phyloP scores from a whole-genome alignment of 2,113 vertebrate genomes.

The Pluvialis apricaria region DNA sequence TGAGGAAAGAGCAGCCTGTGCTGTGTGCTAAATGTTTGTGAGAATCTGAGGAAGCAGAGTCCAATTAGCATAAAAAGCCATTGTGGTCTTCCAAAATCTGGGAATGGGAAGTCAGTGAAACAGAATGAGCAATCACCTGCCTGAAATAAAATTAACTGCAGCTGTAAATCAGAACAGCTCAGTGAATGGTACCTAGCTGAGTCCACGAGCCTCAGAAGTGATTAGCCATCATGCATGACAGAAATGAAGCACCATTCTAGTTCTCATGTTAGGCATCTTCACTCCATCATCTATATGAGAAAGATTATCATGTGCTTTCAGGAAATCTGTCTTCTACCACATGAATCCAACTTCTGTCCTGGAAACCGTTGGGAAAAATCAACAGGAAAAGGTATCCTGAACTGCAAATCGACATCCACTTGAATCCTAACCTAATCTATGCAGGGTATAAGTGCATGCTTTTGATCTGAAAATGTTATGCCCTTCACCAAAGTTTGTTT shows the following conservation, averaged over 20 bases:
- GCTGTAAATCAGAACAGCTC: neutral
- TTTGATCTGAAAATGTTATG: neutral
- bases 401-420: neutral
- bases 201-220: neutral
- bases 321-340: neutral
- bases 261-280: neutral
- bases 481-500: neutral
- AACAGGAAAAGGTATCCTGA: neutral
- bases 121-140: slow-evolving; percentile 2
- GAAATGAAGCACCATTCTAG: neutral
- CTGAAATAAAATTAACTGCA: neutral
- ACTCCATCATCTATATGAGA: neutral
- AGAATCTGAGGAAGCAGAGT: slow-evolving; percentile 60
- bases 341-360: neutral
- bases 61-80: slow-evolving; percentile 67
- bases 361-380: neutral
- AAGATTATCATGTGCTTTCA: neutral
- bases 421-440: neutral
- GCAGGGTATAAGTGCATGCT: neutral
- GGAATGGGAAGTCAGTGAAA: neutral
- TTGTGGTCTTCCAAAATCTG: slow-evolving; percentile 26
- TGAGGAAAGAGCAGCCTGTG: slow-evolving; percentile 69
- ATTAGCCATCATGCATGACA: neutral
- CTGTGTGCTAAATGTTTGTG: slow-evolving; percentile 64
- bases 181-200: neutral